Evolutionary conservation across 2,113 vertebrate species (phyloP).

Genomic region (Alligator sinensis): DNA sequence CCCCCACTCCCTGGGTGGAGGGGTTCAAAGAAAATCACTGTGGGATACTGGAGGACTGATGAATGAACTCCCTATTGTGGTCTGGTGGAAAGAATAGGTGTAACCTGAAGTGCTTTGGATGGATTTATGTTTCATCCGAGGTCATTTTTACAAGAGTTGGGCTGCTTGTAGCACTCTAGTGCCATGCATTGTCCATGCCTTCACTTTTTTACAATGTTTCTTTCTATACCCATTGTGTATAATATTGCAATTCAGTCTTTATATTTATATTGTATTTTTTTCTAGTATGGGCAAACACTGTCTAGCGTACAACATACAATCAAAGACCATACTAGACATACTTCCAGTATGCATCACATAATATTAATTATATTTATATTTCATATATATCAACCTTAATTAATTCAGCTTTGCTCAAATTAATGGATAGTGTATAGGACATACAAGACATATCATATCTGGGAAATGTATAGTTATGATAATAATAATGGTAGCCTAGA

Average conservation of each 20-base stretch:
- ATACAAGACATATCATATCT: not conserved
- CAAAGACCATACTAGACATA: not conserved
- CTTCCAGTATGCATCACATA: not conserved
- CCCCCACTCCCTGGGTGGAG: no score
- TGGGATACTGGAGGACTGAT: no score
- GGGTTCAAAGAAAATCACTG: no score
- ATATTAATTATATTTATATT: not conserved
- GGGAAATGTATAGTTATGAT: not conserved
- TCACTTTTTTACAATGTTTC: no score
- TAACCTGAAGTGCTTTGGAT: no score
- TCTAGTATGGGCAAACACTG: not conserved
- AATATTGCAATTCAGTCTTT: not conserved
- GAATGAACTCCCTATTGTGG: no score
- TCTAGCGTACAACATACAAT: not conserved
- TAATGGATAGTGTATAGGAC: not conserved
- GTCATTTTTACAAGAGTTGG: no score
- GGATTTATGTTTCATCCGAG: no score
- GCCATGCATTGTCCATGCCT: no score
- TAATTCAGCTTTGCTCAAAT: not conserved
- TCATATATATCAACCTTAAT: not conserved
- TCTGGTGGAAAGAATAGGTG: no score
- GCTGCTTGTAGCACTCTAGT: no score
- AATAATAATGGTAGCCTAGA: not conserved
- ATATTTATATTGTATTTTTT: not conserved
- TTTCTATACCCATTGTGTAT: not conserved